Evolutionary conservation across 2,888 invertebrate genomes (phyloP), one percentile per base, ranked within the genome.

Genomic region (Spisula solida): DNA sequence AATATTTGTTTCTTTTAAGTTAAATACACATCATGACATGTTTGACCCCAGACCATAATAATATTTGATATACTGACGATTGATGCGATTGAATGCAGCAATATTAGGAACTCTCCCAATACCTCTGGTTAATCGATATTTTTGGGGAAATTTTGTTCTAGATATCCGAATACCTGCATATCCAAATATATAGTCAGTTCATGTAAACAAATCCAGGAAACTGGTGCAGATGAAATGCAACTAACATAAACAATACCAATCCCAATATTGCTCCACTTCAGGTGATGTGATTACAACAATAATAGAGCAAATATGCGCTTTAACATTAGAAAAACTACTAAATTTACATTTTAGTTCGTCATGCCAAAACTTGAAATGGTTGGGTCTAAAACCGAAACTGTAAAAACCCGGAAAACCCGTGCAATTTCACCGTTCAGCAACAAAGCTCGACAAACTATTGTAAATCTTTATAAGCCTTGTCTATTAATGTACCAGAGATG

Each of bases 151-250:
- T 41, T 41, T 41, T 41, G 41, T 41, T n/a, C 60, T 60, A 60
- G 5, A 31, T 34, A 75, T 75, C 75, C 75, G 75, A 75, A 75
- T 31, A 75, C 16, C 25, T 25, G 60, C 60, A 2, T 34, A 31
- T 75, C 75, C 75, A 25, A 75, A 75, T 75, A 34, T 34, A 12
- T 1, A 14, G 34, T 75, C 4, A 75, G 31, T 75, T 31, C 18
- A 75, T 75, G 75, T 75, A 75, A 75, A 75, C 75, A 75, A 75
- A 75, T 5, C 41, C 75, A 18, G 29, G 34, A 66, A 66, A 66
- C n/a, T 66, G n/a, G n/a, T 66, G 4, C 60, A 66, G 25, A 25
- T 66, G 60, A 25, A 25, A 25, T 20, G 12, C 10, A 25, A 66
- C 5, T 25, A 25, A 25, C 10, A 66, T 66, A 66, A 25, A 66